Conservation (phyloP, 30 jellyfish, hydroid and myxozoan genomes). For the Chironex yamaguchii region DNA sequence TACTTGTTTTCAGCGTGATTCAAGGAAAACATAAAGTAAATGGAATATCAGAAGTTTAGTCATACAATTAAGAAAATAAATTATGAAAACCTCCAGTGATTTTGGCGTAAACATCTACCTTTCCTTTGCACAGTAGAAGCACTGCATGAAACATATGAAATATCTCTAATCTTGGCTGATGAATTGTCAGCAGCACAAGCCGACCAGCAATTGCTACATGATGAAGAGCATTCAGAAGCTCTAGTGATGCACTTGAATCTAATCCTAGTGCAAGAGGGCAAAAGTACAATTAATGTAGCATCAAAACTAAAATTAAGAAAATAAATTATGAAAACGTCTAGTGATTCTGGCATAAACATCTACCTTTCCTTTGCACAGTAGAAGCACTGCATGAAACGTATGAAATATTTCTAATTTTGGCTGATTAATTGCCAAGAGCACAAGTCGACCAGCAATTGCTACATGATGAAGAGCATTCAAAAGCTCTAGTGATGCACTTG, state of each 20-base stretch:
- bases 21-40: too few species aligned
- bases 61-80: too few species aligned
- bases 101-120: too few species aligned
- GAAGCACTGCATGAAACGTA: constrained; percentile 85
- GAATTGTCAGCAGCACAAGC: constrained; percentile 89
- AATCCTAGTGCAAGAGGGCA: constrained; percentile 78
- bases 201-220: constrained; percentile 92
- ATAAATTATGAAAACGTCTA: too few species aligned
- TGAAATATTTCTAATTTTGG: constrained; percentile 93
- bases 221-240: constrained; percentile 87
- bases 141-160: constrained; percentile 94
- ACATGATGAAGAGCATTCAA: constrained; percentile 85
- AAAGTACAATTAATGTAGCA: too few species aligned
- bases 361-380: constrained; percentile 86
- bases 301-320: too few species aligned
- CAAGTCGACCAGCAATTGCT: constrained; percentile 94
- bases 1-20: too few species aligned
- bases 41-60: too few species aligned
- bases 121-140: constrained; percentile 77
- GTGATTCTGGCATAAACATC: too few species aligned
- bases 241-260: constrained; percentile 93
- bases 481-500: constrained; percentile 92
- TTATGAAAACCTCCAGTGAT: too few species aligned
- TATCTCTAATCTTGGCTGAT: constrained; percentile 92
- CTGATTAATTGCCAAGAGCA: constrained; percentile 86